Percentiles rank a stretch among this genome's conserved stretches.
Conservation (phyloP, 2,888 invertebrate genomes). For the Drosophila recens region DNA sequence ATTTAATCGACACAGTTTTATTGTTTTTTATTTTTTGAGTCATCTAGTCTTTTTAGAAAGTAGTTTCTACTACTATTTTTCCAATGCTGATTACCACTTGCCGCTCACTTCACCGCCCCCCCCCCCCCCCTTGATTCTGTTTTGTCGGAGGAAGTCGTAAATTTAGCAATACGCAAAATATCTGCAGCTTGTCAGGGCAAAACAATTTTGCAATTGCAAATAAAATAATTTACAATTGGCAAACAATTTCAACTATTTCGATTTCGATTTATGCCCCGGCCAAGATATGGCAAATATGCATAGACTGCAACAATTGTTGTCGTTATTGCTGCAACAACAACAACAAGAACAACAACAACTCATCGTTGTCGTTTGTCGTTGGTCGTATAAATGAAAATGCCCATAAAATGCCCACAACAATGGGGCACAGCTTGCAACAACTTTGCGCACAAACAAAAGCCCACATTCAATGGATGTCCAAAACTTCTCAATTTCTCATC, state of each 20-base stretch:
- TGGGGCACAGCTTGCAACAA: constrained; percentile 50
- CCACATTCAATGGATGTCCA: constrained; percentile 46
- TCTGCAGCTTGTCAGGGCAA: constrained; percentile 54
- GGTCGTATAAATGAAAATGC: constrained; percentile 55
- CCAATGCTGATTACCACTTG: constrained; percentile 7
- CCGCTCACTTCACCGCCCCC: background rate
- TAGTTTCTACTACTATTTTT: constrained; percentile 54
- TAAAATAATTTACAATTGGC: constrained; percentile 80
- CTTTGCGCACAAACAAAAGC: constrained; percentile 53
- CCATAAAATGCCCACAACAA: constrained; percentile 77
- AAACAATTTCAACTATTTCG: constrained; percentile 72
- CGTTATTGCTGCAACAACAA: constrained; percentile 6
- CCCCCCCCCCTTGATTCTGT: background rate
- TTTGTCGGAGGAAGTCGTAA: constrained; percentile 73
- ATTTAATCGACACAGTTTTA: constrained; percentile 54
- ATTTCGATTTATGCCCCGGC: constrained; percentile 58
- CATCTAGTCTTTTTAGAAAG: constrained; percentile 72
- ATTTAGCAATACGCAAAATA: constrained; percentile 59
- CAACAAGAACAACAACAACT: constrained; percentile 1
- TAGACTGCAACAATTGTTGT: constrained; percentile 14
- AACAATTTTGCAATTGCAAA: constrained; percentile 72
- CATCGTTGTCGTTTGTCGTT: constrained; percentile 7
- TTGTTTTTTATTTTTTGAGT: constrained; percentile 17
- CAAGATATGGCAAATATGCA: constrained; percentile 46
- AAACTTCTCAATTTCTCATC: constrained; percentile 64